Evolutionary conservation across 2,113 vertebrate genomes (phyloP), one percentile per base, ranked within the genome.

Genomic region (Paracanthobrama guichenoti): DNA sequence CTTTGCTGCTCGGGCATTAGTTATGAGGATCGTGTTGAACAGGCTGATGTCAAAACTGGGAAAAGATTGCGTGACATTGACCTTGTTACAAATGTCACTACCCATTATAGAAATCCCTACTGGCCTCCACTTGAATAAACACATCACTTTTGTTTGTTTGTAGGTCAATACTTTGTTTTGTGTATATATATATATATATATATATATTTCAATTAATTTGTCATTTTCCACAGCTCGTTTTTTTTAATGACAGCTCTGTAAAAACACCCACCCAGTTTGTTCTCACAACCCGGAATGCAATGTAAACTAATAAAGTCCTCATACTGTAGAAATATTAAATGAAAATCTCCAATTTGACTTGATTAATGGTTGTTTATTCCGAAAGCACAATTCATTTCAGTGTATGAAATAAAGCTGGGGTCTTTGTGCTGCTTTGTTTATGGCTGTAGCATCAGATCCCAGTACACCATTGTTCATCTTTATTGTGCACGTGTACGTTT

Each of bases 241-340:
- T 53, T 55, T 46, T 18, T 67, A 14, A 28, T 53, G 22, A 46
- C 13, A 62, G 76, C 35, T 62, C 35, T 79, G 57, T 60, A 22
- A 14, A 26, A 62, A 62, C 31, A 46, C 39, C 22, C 31, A 14
- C 53, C n/a, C 62, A 20, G n/a, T 6, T 60, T 62, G 18, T 74
- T 20, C 59, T 77, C 55, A 79, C 7, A 60, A 4, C 44, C 55
- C 42, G 78, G 35, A 86, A 67, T 55, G 35, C 69, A 80, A 76
- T 28, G 62, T 9, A 62, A 83, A 31, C 39, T 55, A 44, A 26
- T 79, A 18, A 88, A 77, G 8, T 35, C 75, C 82, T 77, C 72
- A 39, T 42, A 28, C 20, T 71, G 14, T 83, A 81, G 71, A 84
- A 86, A 79, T 71, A n/a, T 12, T 79, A 13, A 74, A 86, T 86